Evolutionary conservation across 2,797 vertebrate species (phyloP).

Genomic region (Gymnoscopelus braueri): DNA sequence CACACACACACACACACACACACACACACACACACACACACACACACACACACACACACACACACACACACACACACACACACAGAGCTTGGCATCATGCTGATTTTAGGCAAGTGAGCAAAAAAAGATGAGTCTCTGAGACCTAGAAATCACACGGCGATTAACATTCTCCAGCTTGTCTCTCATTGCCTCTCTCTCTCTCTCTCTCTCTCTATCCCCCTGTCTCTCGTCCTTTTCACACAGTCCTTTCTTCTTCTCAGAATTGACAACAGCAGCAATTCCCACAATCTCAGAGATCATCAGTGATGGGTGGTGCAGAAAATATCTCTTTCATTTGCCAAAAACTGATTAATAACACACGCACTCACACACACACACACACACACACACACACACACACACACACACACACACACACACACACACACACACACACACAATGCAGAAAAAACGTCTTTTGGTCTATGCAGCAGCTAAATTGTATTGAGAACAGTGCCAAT

Average conservation of each 20-base stretch:
- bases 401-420: background rate
- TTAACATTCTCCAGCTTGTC: constrained; percentile 14
- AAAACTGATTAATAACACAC: constrained; percentile 9
- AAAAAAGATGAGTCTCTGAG: constrained; percentile 8
- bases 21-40: constrained; percentile 1
- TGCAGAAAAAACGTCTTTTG: background rate
- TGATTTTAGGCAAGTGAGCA: background rate
- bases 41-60: constrained; percentile 7
- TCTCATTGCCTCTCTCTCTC: constrained; percentile 5
- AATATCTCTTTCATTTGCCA: background rate
- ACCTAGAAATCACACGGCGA: constrained; percentile 25
- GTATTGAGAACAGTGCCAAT: constrained; percentile 1
- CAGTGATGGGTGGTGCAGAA: background rate
- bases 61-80: constrained; percentile 8
- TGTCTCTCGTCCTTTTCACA: background rate
- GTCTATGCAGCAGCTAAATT: background rate
- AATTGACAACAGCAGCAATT: constrained; percentile 28
- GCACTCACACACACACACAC: background rate
- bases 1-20: constrained; percentile 1
- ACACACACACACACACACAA: background rate
- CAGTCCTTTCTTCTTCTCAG: background rate
- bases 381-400: background rate
- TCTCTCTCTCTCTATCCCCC: constrained; percentile 6
- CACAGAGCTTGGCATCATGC: background rate
- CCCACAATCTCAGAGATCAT: constrained; percentile 9